Conservation (phyloP, 2,888 invertebrate genomes). For the Ptychoptera contaminata region DNA sequence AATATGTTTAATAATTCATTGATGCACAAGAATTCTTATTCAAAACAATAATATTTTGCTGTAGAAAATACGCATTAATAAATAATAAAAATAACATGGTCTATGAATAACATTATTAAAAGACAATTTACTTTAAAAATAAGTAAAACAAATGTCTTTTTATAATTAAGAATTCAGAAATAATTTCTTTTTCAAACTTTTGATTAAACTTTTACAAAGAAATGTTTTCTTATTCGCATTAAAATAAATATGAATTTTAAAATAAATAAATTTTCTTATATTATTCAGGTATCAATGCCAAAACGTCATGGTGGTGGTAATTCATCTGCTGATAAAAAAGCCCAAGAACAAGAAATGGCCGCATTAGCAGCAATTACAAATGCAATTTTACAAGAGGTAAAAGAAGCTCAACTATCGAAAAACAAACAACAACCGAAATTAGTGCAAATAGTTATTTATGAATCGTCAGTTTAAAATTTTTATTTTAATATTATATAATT, state of each 20-base stretch:
- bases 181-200: background rate
- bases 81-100: too few relatives aligned
- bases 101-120: too few relatives aligned
- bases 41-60: too few relatives aligned
- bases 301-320: constrained; percentile 34
- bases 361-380: constrained; percentile 30
- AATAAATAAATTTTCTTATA: constrained; percentile 2
- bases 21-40: too few relatives aligned
- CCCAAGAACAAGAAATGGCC: constrained; percentile 63
- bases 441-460: constrained; percentile 73
- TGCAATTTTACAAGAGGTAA: constrained; percentile 54
- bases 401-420: constrained; percentile 36
- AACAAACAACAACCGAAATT: constrained; percentile 33
- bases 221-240: background rate
- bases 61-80: too few relatives aligned
- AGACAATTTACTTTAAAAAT: too few relatives aligned
- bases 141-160: too few relatives aligned
- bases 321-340: constrained; percentile 34
- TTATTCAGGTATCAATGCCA: constrained; percentile 54
- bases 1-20: too few relatives aligned
- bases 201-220: background rate
- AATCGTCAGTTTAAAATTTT: constrained; percentile 60
- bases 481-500: too few relatives aligned
- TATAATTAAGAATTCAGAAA: too few relatives aligned
- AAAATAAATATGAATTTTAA: background rate